A percentile compares a stretch with the other conserved stretches of the same genome.
Evolutionary conservation across 92 coral and sea anemone species (phyloP).

Genomic region (Porites evermanni): DNA sequence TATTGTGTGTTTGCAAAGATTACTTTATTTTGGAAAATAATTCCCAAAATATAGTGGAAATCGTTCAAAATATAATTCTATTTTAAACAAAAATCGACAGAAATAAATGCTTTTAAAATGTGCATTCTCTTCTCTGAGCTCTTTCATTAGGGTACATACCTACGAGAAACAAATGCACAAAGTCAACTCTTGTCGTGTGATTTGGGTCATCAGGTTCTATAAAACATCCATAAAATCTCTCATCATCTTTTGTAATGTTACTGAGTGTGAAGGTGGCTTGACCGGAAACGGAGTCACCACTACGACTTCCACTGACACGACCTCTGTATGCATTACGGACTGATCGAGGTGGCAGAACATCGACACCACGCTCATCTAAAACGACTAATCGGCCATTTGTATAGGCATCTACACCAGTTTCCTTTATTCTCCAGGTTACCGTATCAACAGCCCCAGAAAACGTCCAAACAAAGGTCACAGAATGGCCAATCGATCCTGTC

Average conservation of each 20-base stretch:
- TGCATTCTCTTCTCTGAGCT: too few species aligned
- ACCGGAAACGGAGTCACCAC: background rate
- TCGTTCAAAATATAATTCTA: too few species aligned
- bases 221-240: background rate
- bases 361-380: background rate
- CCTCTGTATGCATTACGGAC: background rate
- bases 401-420: background rate
- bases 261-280: background rate
- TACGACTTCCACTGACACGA: background rate
- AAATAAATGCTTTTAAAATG: too few species aligned
- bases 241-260: background rate
- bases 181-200: background rate
- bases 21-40: too few species aligned
- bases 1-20: too few species aligned
- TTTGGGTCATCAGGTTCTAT: background rate
- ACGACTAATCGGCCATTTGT: background rate
- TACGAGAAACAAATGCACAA: background rate
- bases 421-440: background rate
- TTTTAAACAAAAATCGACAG: too few species aligned
- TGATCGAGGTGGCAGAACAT: background rate
- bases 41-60: too few species aligned
- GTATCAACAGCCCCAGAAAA: background rate
- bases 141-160: background rate
- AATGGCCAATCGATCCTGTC: background rate
- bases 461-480: background rate